A percentile compares a stretch with the other conserved stretches of the same genome.
These are phyloP conservation scores for Leptinotarsa undecemlineata DNA, from an alignment of 1,140 invertebrate species.

Conservation along the genomic window DNA sequence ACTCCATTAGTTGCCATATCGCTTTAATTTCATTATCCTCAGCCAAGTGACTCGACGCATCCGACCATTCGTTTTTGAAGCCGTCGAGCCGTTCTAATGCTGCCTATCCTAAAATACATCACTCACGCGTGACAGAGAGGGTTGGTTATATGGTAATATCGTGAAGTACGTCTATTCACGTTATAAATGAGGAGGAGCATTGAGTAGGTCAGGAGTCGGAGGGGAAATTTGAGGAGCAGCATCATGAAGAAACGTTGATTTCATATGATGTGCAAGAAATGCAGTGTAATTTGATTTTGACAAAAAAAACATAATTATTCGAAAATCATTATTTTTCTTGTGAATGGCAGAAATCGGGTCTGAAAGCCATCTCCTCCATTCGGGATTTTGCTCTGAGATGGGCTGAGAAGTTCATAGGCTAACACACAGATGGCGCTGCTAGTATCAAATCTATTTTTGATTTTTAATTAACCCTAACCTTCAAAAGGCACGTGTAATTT, in stretches of 20 bases:
- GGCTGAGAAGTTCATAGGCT: too few relatives aligned
- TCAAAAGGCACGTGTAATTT: too few relatives aligned
- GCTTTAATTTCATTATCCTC: neutral
- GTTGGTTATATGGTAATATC: neutral
- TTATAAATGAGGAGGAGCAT: neutral
- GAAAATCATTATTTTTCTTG: neutral
- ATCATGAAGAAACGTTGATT: neutral
- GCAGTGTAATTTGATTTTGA: neutral
- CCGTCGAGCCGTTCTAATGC: neutral
- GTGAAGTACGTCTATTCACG: neutral
- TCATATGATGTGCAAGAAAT: neutral
- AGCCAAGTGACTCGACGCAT: neutral
- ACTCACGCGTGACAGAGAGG: neutral
- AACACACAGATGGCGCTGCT: too few relatives aligned
- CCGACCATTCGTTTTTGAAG: neutral
- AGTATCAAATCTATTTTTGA: too few relatives aligned
- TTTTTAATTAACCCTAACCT: too few relatives aligned
- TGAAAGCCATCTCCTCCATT: too few relatives aligned
- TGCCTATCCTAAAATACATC: neutral
- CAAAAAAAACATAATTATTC: neutral
- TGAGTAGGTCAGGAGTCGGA: neutral
- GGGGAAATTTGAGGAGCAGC: neutral
- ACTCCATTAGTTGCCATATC: neutral
- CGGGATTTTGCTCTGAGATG: too few relatives aligned
- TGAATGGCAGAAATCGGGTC: neutral